Percentiles rank a stretch among this genome's conserved stretches.
Evolutionary conservation across 2,888 invertebrate genomes (phyloP).

Genomic region (Melinopterus prodromus): DNA sequence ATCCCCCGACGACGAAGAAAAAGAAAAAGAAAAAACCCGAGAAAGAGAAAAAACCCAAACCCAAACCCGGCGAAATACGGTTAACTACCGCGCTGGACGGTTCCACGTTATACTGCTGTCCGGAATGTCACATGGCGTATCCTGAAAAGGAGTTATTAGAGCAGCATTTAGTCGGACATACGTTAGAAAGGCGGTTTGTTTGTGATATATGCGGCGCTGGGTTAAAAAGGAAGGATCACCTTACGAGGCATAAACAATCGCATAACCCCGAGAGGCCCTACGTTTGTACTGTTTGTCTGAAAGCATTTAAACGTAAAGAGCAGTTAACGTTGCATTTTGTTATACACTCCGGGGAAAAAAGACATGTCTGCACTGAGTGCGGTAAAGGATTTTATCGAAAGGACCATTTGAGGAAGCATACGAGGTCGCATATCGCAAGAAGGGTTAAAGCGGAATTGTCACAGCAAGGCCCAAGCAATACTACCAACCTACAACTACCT

Average conservation of each 20-base stretch:
- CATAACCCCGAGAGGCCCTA: slow-evolving; percentile 90
- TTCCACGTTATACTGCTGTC: slow-evolving; percentile 85
- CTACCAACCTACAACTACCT: slow-evolving; percentile 58
- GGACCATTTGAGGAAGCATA: slow-evolving; percentile 86
- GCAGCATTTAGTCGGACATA: slow-evolving; percentile 87
- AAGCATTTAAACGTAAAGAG: slow-evolving; percentile 89
- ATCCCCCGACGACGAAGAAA: slow-evolving; percentile 67
- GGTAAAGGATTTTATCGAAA: slow-evolving; percentile 91
- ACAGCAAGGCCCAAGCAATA: slow-evolving; percentile 64
- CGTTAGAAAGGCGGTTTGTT: slow-evolving; percentile 83
- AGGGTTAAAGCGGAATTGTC: slow-evolving; percentile 86
- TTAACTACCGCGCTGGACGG: slow-evolving; percentile 83
- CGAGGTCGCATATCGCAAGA: slow-evolving; percentile 84
- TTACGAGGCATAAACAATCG: slow-evolving; percentile 86
- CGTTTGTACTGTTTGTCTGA: slow-evolving; percentile 86
- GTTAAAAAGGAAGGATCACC: slow-evolving; percentile 85
- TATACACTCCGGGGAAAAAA: slow-evolving; percentile 89
- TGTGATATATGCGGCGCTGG: slow-evolving; percentile 92
- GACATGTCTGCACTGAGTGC: slow-evolving; percentile 87
- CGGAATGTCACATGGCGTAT: slow-evolving; percentile 90
- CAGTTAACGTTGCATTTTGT: slow-evolving; percentile 89
- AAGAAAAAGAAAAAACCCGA: slow-evolving; percentile 82
- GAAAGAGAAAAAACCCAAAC: slow-evolving; percentile 83
- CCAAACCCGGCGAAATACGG: slow-evolving; percentile 85
- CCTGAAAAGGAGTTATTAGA: slow-evolving; percentile 85